Evolutionary conservation across 2,888 invertebrate genomes (phyloP), one percentile per base, ranked within the genome.

Genomic region (Temnothorax rugatulus): DNA sequence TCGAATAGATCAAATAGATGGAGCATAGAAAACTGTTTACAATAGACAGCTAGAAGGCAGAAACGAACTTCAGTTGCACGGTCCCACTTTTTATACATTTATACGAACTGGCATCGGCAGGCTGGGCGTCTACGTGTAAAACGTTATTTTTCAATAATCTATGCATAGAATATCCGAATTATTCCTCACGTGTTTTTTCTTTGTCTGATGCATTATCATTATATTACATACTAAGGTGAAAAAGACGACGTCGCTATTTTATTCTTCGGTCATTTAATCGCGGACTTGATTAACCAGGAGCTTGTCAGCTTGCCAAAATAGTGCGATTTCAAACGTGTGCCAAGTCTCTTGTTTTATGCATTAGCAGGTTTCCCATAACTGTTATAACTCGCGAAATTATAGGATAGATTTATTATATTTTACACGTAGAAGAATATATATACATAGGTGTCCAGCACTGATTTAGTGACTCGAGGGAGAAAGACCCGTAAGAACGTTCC

Each of bases 11-110:
- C 50, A 29, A 47, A 47, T 82, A 73, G 25, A 11, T n/a, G 47
- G 59, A 73, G 74, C 41, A 52, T 82, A 74, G 74, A 74, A 74
- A 82, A 82, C 0, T 59, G 13, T 2, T 75, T 50, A 59, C 41
- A 61, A 61, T 61, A 74, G 34, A 59, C 13, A 57, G 21, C 50
- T 77, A 29, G 41, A 59, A 79, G 57, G 69, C 59, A 41, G 34
- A 79, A 57, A 71, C 34, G 9, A 59, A 81, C 13, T 44, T 59
- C 9, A 44, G 57, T 47, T 71, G 54, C 69, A 71, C 59, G 71
- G 59, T 57, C 59, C 71, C 57, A 38, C 69, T 71, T 71, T 71
- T 81, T 47, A 50, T 69, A 66, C 76, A n/a, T 29, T 74, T 41
- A 29, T 25, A 29, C 29, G 9, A 25, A 41, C n/a, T 41, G 47